Evolutionary conservation across 2,888 invertebrate genomes (phyloP), one percentile per base, ranked within the genome.

Genomic region (Ormyrus labotus): DNA sequence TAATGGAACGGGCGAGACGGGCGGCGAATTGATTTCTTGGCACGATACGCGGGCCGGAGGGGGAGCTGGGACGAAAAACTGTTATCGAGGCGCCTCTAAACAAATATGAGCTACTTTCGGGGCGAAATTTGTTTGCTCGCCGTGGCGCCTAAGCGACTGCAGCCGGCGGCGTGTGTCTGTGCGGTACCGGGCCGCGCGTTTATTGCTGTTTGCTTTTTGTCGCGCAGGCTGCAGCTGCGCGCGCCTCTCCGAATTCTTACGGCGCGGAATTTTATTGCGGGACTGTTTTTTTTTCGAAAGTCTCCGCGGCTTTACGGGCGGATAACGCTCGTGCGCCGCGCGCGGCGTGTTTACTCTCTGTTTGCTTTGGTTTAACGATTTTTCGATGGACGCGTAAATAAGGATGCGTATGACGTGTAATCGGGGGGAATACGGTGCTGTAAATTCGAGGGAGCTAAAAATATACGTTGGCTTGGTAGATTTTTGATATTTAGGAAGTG

Each of bases 1-100:
- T n/a, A 51, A 47, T 34, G 63, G n/a, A 19, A 10, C 10, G 3
- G 10, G 61, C 9, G 50, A 34, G 57, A 71, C 45, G 13, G 74
- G 45, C 50, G 55, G 68, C 72, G 80, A 81, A 81, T 81, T 81
- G 80, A 81, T 81, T 81, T 81, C 77, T 81, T 81, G 77, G 80
- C 77, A 77, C 72, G 51, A 55, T 58, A 64, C 13, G 51, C 10
- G 5, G 57, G 8, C 47, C 51, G 19, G 34, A 5, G 51, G 45
- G 47, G 67, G n/a, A 63, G 63, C 60, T 5, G 61, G 48, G 63
- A 60, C 74, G 80, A 75, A 80, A 80, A 75, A 77, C 73, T 69
- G 77, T 77, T 81, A 81, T 81, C 77, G 77, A 77, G 81, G 81
- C 77, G 73, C 69, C 81, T 81, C 81, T 73, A 81, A 81, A 73